Percentiles rank a stretch among this genome's conserved stretches.
Evolutionary conservation across 2,888 invertebrate genomes (phyloP).

Genomic region (Limnephilus rhombicus): DNA sequence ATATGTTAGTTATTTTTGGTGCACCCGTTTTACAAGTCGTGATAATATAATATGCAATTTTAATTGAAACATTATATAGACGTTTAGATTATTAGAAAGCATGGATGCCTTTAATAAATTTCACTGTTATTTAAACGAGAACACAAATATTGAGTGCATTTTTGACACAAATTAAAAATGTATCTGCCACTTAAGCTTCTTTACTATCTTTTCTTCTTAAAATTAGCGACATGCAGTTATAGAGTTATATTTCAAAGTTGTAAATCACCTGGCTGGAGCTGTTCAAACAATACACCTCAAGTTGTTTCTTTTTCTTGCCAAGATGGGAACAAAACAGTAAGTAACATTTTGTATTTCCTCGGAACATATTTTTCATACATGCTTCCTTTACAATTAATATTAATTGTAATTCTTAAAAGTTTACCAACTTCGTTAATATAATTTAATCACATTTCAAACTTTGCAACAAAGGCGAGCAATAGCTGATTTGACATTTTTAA

Average conservation of each 20-base stretch:
- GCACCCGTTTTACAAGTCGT: background rate
- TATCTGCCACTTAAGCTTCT: background rate
- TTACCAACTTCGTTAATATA: background rate
- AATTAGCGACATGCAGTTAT: slow-evolving; percentile 61
- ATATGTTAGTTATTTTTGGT: background rate
- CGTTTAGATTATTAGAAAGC: background rate
- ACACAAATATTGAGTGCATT: background rate
- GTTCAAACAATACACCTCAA: slow-evolving; percentile 71
- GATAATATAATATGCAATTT: background rate
- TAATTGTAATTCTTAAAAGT: background rate
- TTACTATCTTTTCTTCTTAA: background rate
- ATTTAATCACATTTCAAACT: no score
- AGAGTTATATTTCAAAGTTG: slow-evolving; percentile 75
- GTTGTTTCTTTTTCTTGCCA: slow-evolving; percentile 73
- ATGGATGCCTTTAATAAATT: background rate
- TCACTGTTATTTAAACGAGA: background rate
- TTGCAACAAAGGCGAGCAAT: no score
- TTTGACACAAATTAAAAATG: background rate
- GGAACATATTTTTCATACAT: background rate
- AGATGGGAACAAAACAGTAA: slow-evolving; percentile 70
- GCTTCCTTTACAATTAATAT: background rate
- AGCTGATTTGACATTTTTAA: no score
- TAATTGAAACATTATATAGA: background rate
- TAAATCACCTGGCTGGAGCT: slow-evolving; percentile 74
- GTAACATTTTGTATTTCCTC: slow-evolving; percentile 63